Base-by-base conservation (phyloP, 2,888 invertebrate genomes). In the Boloria selene region DNA sequence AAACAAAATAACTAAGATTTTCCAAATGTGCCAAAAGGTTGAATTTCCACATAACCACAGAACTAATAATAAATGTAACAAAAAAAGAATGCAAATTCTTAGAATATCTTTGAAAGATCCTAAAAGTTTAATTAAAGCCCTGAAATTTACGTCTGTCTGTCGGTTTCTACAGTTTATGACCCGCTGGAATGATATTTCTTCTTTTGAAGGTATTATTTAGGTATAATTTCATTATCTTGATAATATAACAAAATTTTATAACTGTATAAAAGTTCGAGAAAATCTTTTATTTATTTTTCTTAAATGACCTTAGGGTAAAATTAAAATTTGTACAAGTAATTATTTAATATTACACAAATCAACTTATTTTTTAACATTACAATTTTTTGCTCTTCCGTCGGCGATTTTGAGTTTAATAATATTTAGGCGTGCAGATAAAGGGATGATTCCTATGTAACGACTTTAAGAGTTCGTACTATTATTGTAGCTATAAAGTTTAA, bases 91-190 rank as follows among this genome's bases (percentile, higher is more conserved):
- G 44, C 45, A 66, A 63, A 54, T 42, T 60, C 59, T 60, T 45
- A 52, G 49, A 50, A 44, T 38, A 17, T 50, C 51, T 56, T 22
- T 60, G 59, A 59, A 54, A 47, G 51, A 22, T 53, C 47, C 22
- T 60, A 67, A 67, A 67, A 69, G 61, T 67, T 67, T 67, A 67
- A 69, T 69, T 62, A 67, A 64, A 55, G 54, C 51, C 64, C 59
- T 64, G 64, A 67, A 69, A 69, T 64, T 61, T 64, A 67, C 67
- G 42, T 62, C 64, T 64, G 61, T 69, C 54, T 63, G 66, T 69
- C 62, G 52, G 59, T 61, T 61, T 55, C 49, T 59, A 64, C 64
- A 64, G 51, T 68, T 67, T 67, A 64, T 55, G 61, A 54, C 53
- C 26, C 54, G 18, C 26, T 47, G 58, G 58, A 59, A 47, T 67